Evolutionary conservation across 2,797 vertebrate species (phyloP).

Genomic region (Eidolon dupreanum): DNA sequence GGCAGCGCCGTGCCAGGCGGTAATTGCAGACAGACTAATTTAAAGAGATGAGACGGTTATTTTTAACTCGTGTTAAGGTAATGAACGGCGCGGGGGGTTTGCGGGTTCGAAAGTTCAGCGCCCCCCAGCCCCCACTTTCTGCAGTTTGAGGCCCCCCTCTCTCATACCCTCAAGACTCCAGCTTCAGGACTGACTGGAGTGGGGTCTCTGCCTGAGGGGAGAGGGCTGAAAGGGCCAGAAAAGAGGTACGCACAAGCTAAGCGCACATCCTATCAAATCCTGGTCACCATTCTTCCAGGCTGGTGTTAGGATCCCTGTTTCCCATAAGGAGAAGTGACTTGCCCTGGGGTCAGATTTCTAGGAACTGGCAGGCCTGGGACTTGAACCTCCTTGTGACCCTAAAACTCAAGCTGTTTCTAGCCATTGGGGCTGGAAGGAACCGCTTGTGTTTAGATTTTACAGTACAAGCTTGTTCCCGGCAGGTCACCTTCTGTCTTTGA

Average conservation of each 20-base stretch:
- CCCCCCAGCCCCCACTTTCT: conserved; percentile 3
- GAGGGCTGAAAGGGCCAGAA: not conserved
- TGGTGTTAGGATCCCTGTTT: not conserved
- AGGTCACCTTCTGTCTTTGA: not conserved
- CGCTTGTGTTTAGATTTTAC: conserved; percentile 8
- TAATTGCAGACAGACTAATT: conserved; percentile 93
- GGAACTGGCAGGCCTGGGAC: not conserved
- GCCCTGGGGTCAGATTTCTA: not conserved
- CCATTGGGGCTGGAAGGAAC: not conserved
- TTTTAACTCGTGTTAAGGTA: conserved; percentile 92
- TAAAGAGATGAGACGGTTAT: conserved; percentile 92
- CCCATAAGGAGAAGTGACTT: not conserved
- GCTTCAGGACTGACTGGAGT: not conserved
- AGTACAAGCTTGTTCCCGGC: not conserved
- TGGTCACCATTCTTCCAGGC: not conserved
- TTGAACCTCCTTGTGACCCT: not conserved
- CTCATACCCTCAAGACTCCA: not conserved
- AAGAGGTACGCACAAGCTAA: not conserved
- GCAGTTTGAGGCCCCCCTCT: not conserved
- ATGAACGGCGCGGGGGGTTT: conserved; percentile 82
- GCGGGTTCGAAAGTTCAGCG: conserved; percentile 86
- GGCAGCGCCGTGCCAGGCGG: conserved; percentile 89
- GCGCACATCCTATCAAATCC: not conserved
- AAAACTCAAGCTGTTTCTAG: not conserved
- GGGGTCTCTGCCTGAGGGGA: not conserved